A percentile compares a stretch with the other conserved stretches of the same genome.
Evolutionary conservation across 2,888 invertebrate species (phyloP).

Genomic region (Melikaiella ostensackeni): DNA sequence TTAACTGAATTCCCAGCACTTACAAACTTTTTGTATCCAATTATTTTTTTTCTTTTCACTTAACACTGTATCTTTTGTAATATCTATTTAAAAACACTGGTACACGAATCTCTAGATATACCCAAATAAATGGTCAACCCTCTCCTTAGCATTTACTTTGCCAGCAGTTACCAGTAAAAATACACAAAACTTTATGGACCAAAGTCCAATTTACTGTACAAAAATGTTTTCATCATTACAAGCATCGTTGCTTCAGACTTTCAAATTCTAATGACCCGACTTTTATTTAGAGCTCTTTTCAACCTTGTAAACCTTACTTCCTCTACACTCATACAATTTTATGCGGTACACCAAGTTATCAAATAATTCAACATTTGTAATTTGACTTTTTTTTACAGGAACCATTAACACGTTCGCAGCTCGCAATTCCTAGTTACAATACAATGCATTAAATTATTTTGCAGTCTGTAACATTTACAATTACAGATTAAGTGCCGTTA

Average conservation of each 20-base stretch:
- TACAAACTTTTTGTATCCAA: constrained; percentile 12
- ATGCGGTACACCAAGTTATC: background rate
- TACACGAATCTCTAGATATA: background rate
- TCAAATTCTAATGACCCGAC: background rate
- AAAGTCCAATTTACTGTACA: constrained; percentile 14
- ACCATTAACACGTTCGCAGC: background rate
- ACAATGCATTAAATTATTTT: constrained; percentile 4
- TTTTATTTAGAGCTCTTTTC: background rate
- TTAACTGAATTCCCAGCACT: background rate
- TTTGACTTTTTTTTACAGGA: background rate
- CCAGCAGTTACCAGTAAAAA: background rate
- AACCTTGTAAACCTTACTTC: background rate
- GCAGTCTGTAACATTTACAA: constrained; percentile 13
- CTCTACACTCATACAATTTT: background rate
- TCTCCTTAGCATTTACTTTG: constrained; percentile 9
- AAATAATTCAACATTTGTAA: background rate
- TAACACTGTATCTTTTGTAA: constrained; percentile 6
- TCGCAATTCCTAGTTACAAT: constrained; percentile 9
- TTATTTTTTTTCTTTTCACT: background rate
- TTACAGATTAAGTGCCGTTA: constrained; percentile 7
- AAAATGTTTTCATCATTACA: background rate
- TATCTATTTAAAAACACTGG: background rate
- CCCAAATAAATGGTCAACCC: constrained; percentile 4
- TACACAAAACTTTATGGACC: background rate
- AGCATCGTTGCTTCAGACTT: background rate